Evolutionary conservation across 2,888 invertebrate species (phyloP).

Genomic region (Sesia bembeciformis): DNA sequence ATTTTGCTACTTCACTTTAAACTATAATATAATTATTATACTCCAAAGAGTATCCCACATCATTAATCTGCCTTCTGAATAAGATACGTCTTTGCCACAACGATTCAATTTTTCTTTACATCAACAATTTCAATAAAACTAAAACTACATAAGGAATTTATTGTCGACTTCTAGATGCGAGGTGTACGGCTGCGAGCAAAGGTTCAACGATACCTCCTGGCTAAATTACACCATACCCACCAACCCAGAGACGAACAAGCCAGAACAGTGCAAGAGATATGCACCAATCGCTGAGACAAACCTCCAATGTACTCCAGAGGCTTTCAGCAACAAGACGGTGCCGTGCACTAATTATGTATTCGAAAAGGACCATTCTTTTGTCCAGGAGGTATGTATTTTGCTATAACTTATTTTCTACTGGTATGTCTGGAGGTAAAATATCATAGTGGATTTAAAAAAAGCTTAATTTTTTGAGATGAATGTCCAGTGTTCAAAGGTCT

Average conservation of each 20-base stretch:
- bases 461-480: too few species aligned
- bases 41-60: too few species aligned
- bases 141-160: too few species aligned
- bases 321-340: slow-evolving; percentile 42
- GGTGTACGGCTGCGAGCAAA: slow-evolving; percentile 50
- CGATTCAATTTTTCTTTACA: too few species aligned
- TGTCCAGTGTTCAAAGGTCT: too few species aligned
- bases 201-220: slow-evolving; percentile 63
- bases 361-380: slow-evolving; percentile 45
- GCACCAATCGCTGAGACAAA: slow-evolving; percentile 23
- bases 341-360: slow-evolving; percentile 45
- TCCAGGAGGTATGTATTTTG: slow-evolving; percentile 43
- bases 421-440: neutral
- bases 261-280: slow-evolving; percentile 36
- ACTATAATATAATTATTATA: too few species aligned
- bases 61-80: too few species aligned
- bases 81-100: too few species aligned
- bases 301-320: slow-evolving; percentile 34
- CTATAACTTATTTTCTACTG: neutral
- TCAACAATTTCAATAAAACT: too few species aligned
- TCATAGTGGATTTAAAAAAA: too few species aligned
- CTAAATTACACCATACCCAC: slow-evolving; percentile 45
- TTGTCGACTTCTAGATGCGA: slow-evolving; percentile 34
- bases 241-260: slow-evolving; percentile 22
- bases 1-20: too few species aligned